Conservation (phyloP, 2,888 invertebrate genomes). For the Caenorhabditis panamensis region DNA sequence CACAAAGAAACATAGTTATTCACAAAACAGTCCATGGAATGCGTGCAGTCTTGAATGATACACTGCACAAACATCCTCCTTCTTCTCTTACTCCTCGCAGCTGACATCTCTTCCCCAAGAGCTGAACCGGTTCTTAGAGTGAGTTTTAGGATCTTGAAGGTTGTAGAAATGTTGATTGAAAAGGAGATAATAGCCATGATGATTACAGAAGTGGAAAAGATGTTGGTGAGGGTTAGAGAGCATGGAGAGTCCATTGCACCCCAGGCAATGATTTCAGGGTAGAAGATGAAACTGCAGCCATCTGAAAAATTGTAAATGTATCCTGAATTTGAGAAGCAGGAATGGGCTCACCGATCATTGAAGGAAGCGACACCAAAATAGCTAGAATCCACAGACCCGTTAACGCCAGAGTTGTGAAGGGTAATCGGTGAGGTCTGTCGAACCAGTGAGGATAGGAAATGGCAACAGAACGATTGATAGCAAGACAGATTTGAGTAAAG, state of each 20-base stretch:
- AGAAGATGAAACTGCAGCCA: conserved; percentile 55
- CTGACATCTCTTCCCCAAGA: conserved; percentile 29
- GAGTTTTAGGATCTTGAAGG: conserved; percentile 29
- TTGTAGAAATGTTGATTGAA: conserved; percentile 35
- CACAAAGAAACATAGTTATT: conserved; percentile 45
- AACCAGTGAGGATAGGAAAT: conserved; percentile 50
- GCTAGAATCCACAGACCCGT: conserved; percentile 16
- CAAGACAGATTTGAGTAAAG: conserved; percentile 52
- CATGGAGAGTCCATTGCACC: conserved; percentile 41
- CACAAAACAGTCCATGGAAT: conserved; percentile 44
- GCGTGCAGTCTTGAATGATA: conserved; percentile 54
- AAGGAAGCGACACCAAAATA: conserved; percentile 35
- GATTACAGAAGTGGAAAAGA: conserved; percentile 40
- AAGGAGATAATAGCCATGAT: conserved; percentile 43
- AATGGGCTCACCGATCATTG: conserved; percentile 24
- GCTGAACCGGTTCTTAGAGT: conserved; percentile 21
- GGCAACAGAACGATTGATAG: conserved; percentile 47
- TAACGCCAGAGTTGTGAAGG: conserved; percentile 25
- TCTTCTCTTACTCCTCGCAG: conserved; percentile 8
- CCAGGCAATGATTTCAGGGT: conserved; percentile 47
- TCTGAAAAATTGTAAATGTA: conserved; percentile 24
- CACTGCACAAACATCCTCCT: conserved; percentile 55
- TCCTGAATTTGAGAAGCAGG: too few relatives aligned
- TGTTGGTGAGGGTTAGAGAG: conserved; percentile 38
- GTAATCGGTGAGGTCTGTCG: conserved; percentile 20